phyloP scores from a whole-genome alignment of 2,888 invertebrate genomes.

The Archips crataeganus region DNA sequence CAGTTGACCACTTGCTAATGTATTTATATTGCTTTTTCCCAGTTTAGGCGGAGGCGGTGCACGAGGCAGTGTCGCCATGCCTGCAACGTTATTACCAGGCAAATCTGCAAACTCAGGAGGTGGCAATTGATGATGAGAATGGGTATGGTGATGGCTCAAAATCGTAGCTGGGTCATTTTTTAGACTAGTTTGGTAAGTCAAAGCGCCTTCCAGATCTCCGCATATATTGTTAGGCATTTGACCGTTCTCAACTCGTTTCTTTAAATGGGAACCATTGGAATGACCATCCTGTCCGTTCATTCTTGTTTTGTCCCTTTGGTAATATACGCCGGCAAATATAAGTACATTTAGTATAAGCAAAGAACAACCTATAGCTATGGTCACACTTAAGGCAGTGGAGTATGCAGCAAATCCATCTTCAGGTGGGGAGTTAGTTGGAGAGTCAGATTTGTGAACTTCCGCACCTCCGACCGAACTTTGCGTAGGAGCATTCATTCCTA shows the following conservation, averaged over 20 bases:
- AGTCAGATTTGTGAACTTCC: slow-evolving; percentile 72
- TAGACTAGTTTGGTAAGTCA: slow-evolving; percentile 81
- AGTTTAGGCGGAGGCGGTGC: slow-evolving; percentile 92
- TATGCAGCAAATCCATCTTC: slow-evolving; percentile 96
- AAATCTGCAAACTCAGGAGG: slow-evolving; percentile 94
- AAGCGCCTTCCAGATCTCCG: slow-evolving; percentile 90
- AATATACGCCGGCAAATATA: slow-evolving; percentile 97
- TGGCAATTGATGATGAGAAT: slow-evolving; percentile 91
- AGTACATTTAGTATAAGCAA: slow-evolving; percentile 95
- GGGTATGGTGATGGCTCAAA: slow-evolving; percentile 90
- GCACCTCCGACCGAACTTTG: slow-evolving; percentile 62
- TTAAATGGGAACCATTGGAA: slow-evolving; percentile 82
- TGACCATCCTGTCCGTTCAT: slow-evolving; percentile 87
- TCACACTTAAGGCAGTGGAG: slow-evolving; percentile 95
- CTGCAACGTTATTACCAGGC: slow-evolving; percentile 87
- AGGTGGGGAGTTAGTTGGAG: slow-evolving; percentile 86
- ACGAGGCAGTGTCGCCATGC: slow-evolving; percentile 87
- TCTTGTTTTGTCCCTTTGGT: slow-evolving; percentile 94
- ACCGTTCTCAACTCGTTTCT: slow-evolving; percentile 93
- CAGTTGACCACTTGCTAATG: slow-evolving; percentile 85
- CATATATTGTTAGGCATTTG: slow-evolving; percentile 96
- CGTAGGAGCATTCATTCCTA: slow-evolving; percentile 71
- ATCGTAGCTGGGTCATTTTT: slow-evolving; percentile 91
- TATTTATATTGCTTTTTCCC: slow-evolving; percentile 86
- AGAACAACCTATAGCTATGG: slow-evolving; percentile 97